These are phyloP conservation scores for Chloroceryle inda DNA, from an alignment of 2,797 vertebrate species.

Conservation along the genomic window DNA sequence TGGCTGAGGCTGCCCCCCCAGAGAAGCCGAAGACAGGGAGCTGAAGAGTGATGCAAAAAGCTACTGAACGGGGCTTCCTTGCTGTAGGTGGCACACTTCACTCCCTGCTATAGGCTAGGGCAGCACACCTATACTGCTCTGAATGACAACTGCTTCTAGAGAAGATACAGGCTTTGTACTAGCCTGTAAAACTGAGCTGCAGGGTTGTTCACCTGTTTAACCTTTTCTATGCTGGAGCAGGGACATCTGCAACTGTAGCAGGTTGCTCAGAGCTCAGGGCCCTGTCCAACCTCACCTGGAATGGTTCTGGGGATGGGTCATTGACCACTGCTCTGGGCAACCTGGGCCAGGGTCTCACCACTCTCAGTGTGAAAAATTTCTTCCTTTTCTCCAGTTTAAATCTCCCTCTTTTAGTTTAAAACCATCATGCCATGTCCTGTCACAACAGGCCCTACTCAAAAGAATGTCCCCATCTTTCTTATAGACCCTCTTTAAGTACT, in stretches of 20 bases:
- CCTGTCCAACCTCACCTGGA: not conserved
- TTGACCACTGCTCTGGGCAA: not conserved
- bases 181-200: not conserved
- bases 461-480: not conserved
- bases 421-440: not conserved
- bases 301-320: not conserved
- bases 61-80: fast-evolving
- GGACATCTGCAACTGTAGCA: not conserved
- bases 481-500: not conserved
- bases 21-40: not conserved
- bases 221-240: not conserved
- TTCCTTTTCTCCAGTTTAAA: not conserved
- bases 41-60: not conserved
- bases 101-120: fast-evolving
- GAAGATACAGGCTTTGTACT: not conserved
- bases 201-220: not conserved
- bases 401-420: not conserved
- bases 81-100: not conserved
- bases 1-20: not conserved
- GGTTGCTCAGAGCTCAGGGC: not conserved
- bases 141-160: not conserved
- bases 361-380: not conserved
- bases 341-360: not conserved
- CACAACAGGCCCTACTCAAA: not conserved
- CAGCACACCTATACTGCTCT: not conserved